Percentiles rank a stretch among this genome's conserved stretches.
Evolutionary conservation across 2,113 vertebrate genomes (phyloP).

Genomic region (Ginglymostoma cirratum): DNA sequence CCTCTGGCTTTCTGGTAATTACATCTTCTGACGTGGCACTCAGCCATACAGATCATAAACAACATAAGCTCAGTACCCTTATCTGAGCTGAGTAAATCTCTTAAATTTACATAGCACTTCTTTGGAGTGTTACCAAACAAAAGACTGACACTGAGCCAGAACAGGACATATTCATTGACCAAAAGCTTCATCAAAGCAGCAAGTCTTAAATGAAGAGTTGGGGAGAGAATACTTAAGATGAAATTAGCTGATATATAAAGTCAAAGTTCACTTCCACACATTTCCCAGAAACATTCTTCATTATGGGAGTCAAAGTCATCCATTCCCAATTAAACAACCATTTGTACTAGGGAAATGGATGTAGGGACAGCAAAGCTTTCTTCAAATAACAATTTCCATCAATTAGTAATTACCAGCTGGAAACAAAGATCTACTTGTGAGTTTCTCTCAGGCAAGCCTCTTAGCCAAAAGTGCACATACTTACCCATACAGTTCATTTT

Average conservation of each 20-base stretch:
- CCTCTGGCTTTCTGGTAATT: not conserved
- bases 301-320: not conserved
- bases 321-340: not conserved
- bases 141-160: not conserved
- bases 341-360: not conserved
- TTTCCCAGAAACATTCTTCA: not conserved
- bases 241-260: not conserved
- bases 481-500: not conserved
- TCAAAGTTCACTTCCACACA: not conserved
- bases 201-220: not conserved
- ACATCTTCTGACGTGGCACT: not conserved
- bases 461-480: not conserved
- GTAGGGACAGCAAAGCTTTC: not conserved
- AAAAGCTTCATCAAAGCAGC: not conserved
- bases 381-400: not conserved
- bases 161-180: not conserved
- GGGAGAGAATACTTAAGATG: not conserved
- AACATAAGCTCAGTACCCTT: not conserved
- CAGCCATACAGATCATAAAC: not conserved
- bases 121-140: not conserved
- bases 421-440: slow-evolving; percentile 4
- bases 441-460: not conserved
- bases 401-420: not conserved
- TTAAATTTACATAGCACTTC: not conserved
- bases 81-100: not conserved